A percentile compares a stretch with the other conserved stretches of the same genome.
Conservation (phyloP, 2,888 invertebrate genomes). For the Dyspetes luteomarginatus region DNA sequence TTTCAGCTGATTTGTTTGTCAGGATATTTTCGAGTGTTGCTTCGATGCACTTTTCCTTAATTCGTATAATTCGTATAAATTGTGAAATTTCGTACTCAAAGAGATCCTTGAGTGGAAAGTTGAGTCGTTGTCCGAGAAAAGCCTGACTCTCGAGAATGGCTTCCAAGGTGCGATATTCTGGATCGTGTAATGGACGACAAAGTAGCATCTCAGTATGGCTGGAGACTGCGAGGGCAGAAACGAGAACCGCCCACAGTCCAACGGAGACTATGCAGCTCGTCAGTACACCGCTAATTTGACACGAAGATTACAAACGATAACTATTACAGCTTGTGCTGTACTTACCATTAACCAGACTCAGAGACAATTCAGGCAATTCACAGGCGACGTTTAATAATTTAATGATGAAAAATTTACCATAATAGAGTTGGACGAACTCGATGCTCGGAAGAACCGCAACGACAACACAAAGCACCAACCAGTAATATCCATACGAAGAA, state of each 20-base stretch:
- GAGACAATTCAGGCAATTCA: background rate
- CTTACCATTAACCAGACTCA: background rate
- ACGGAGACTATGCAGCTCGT: slow-evolving; percentile 86
- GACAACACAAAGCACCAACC: slow-evolving; percentile 77
- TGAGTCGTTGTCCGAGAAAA: slow-evolving; percentile 83
- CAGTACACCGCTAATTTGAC: slow-evolving; percentile 84
- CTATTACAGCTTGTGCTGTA: background rate
- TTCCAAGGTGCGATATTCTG: slow-evolving; percentile 87
- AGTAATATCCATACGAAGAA: slow-evolving; percentile 77
- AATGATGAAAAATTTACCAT: slow-evolving; percentile 72
- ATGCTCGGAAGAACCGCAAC: slow-evolving; percentile 75
- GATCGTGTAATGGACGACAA: slow-evolving; percentile 89
- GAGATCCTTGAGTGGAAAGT: slow-evolving; percentile 85
- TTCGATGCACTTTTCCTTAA: too few relatives aligned
- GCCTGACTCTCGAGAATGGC: slow-evolving; percentile 86
- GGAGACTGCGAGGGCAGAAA: slow-evolving; percentile 86
- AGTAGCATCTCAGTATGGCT: slow-evolving; percentile 89
- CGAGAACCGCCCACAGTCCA: slow-evolving; percentile 86
- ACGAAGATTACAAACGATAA: background rate
- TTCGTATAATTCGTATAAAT: too few relatives aligned
- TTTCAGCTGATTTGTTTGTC: too few relatives aligned
- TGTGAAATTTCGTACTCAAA: slow-evolving; percentile 82
- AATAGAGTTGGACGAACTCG: slow-evolving; percentile 78
- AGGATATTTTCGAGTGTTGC: too few relatives aligned
- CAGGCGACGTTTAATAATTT: background rate